Percentiles rank a stretch among this genome's conserved stretches.
Conservation (phyloP, 2,888 invertebrate genomes). For the Criorhina ranunculi region DNA sequence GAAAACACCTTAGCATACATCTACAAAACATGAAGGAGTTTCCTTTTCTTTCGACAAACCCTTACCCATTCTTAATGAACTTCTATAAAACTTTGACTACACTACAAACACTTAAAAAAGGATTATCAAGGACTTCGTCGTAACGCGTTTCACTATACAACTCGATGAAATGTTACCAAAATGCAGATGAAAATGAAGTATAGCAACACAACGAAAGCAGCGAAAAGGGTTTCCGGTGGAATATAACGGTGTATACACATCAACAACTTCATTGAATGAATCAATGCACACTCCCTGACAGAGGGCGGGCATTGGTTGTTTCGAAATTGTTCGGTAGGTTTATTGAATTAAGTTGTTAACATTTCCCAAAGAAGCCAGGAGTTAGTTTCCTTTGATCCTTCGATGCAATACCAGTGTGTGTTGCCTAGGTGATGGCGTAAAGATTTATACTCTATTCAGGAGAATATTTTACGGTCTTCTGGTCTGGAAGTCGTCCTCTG, state of each 20-base stretch:
- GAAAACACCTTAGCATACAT: conserved; percentile 21
- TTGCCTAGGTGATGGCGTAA: conserved; percentile 48
- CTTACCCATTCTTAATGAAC: conserved; percentile 24
- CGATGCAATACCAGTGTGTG: conserved; percentile 36
- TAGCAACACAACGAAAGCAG: conserved; percentile 35
- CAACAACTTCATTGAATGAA: conserved; percentile 67
- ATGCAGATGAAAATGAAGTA: conserved; percentile 40
- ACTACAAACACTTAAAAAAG: conserved; percentile 4
- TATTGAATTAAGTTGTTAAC: conserved; percentile 72
- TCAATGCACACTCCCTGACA: conserved; percentile 36
- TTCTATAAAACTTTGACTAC: conserved; percentile 45
- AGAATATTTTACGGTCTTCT: conserved; percentile 53
- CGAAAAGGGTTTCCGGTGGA: not conserved
- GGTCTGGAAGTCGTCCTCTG: conserved; percentile 52
- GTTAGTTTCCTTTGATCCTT: conserved; percentile 65
- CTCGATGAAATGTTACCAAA: conserved; percentile 38
- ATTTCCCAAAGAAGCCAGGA: conserved; percentile 49
- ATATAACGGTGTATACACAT: conserved; percentile 42
- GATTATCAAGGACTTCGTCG: conserved; percentile 32
- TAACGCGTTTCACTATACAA: not conserved
- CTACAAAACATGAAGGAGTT: conserved; percentile 30
- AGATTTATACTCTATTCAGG: conserved; percentile 32
- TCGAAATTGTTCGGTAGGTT: conserved; percentile 50
- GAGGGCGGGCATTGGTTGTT: not conserved
- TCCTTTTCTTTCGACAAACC: conserved; percentile 11